phyloP scores from a whole-genome alignment of 92 coral and sea anemone genomes.

The Isaurus tuberculatus region DNA sequence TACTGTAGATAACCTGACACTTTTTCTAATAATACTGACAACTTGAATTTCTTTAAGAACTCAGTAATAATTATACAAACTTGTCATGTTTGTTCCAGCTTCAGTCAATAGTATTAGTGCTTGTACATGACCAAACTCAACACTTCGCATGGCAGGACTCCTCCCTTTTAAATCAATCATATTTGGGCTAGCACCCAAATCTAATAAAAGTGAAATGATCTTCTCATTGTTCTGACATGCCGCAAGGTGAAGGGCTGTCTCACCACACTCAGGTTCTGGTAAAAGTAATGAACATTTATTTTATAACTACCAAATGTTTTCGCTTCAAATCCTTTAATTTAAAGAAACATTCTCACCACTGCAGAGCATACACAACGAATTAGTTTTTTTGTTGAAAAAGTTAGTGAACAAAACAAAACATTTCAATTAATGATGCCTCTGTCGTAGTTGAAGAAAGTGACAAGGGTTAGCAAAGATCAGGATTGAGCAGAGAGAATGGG shows the following conservation, averaged over 20 bases:
- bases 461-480: too few species aligned
- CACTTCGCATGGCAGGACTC: constrained; percentile 93
- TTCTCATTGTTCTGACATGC: constrained; percentile 95
- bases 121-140: constrained; percentile 97
- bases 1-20: too few species aligned
- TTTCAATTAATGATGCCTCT: too few species aligned
- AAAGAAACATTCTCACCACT: too few species aligned
- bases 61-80: constrained; percentile 59
- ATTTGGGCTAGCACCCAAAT: constrained; percentile 96
- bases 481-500: too few species aligned
- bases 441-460: too few species aligned
- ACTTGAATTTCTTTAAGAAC: too few species aligned
- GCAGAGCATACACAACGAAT: too few species aligned
- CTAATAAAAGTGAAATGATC: constrained; percentile 85
- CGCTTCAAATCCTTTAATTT: too few species aligned
- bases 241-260: constrained; percentile 94
- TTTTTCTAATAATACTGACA: too few species aligned
- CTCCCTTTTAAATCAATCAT: constrained; percentile 90
- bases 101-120: constrained; percentile 80
- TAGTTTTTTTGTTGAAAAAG: too few species aligned
- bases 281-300: neutral
- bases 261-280: constrained; percentile 94
- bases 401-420: too few species aligned
- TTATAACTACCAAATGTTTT: neutral
- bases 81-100: constrained; percentile 87